A percentile compares a stretch with the other conserved stretches of the same genome.
Conservation (phyloP, 2,888 invertebrate genomes). For the Luffia ferchaultella region DNA sequence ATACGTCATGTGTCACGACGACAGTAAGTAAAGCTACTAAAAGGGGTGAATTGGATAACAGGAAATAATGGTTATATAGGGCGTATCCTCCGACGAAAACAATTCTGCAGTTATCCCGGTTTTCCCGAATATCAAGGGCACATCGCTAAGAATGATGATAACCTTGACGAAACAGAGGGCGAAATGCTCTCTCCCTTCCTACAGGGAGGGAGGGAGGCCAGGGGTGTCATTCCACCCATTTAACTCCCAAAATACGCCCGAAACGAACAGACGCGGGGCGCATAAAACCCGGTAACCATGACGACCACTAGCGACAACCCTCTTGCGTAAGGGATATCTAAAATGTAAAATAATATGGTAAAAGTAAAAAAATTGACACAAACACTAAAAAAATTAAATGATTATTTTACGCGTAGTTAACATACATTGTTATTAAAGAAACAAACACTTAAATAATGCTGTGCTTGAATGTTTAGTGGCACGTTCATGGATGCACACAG, state of each 20-base stretch:
- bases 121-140: background rate
- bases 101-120: background rate
- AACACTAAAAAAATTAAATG: too few species aligned
- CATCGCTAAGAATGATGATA: background rate
- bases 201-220: background rate
- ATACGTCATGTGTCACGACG: too few species aligned
- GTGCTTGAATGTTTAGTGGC: too few species aligned
- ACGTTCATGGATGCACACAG: too few species aligned
- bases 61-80: too few species aligned
- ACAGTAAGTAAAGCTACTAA: too few species aligned
- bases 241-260: background rate
- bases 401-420: too few species aligned
- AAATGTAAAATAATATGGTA: background rate
- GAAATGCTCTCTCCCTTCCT: background rate
- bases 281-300: constrained; percentile 50
- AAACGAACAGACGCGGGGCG: constrained; percentile 30
- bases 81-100: background rate
- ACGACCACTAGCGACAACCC: constrained; percentile 53
- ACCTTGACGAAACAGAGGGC: background rate
- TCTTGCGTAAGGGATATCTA: constrained; percentile 15
- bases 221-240: background rate
- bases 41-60: too few species aligned
- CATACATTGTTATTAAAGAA: too few species aligned
- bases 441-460: too few species aligned
- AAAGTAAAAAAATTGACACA: too few species aligned